phyloP scores from a whole-genome alignment of 2,797 vertebrate species.

The Platalea minor region DNA sequence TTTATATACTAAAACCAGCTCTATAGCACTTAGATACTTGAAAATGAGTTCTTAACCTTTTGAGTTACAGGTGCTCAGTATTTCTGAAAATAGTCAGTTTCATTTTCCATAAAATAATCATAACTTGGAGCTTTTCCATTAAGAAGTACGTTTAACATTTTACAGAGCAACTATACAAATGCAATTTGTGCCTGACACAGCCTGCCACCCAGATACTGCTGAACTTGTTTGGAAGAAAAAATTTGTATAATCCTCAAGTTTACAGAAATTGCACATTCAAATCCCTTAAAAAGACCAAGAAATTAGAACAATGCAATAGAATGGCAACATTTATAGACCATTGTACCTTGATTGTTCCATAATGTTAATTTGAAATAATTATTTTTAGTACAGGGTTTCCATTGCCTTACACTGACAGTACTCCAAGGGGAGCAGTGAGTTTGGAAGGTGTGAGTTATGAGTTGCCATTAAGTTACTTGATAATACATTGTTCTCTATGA shows the following conservation, averaged over 20 bases:
- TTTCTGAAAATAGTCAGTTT: neutral
- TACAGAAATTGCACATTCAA: neutral
- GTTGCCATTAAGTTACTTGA: neutral
- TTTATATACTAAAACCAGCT: neutral
- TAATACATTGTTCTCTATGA: neutral
- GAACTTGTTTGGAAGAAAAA: neutral
- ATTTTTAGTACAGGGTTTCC: neutral
- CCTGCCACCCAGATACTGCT: neutral
- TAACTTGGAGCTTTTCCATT: neutral
- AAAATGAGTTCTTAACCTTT: neutral
- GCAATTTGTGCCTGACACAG: neutral
- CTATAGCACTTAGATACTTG: neutral
- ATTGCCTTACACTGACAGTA: neutral
- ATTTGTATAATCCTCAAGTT: neutral
- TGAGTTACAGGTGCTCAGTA: neutral
- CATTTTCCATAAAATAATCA: neutral
- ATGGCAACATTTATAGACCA: neutral
- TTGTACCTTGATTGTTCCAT: neutral
- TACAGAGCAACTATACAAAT: neutral
- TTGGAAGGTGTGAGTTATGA: neutral
- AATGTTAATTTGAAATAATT: neutral
- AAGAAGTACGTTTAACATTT: neutral
- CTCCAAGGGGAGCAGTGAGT: neutral
- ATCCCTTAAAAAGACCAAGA: neutral
- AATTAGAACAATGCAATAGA: neutral